A percentile compares a stretch with the other conserved stretches of the same genome.
Evolutionary conservation across 2,888 invertebrate genomes (phyloP).

Genomic region (Cataglyphis albicans): DNA sequence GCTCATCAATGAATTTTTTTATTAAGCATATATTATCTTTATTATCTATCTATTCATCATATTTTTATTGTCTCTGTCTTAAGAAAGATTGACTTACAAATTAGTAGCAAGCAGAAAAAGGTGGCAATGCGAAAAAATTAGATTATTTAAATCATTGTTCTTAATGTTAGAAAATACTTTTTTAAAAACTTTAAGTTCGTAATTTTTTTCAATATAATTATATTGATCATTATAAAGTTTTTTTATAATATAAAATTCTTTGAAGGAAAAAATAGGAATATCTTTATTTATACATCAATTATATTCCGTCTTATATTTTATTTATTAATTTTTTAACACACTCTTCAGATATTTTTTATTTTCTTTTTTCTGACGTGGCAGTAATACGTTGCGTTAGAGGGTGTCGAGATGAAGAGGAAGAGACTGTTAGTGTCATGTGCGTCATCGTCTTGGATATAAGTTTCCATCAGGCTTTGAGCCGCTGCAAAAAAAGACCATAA

Average conservation of each 20-base stretch:
- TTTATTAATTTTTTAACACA: constrained; percentile 40
- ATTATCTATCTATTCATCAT: neutral
- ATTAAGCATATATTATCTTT: neutral
- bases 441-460: constrained; percentile 57
- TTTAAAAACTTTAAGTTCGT: neutral
- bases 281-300: constrained; percentile 19
- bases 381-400: constrained; percentile 38
- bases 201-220: neutral
- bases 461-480: constrained; percentile 42
- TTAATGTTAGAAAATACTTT: neutral
- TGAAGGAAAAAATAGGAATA: neutral
- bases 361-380: constrained; percentile 26
- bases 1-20: neutral
- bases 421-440: constrained; percentile 66
- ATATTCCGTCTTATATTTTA: neutral
- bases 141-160: neutral
- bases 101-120: neutral
- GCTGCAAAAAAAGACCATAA: constrained; percentile 50
- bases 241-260: neutral
- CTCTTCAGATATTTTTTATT: constrained; percentile 32
- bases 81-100: neutral
- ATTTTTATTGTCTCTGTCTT: neutral
- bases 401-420: constrained; percentile 36
- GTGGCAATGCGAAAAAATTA: neutral
- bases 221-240: neutral